phyloP scores from a whole-genome alignment of 2,113 vertebrate genomes.

The Tympanuchus pallidicinctus region DNA sequence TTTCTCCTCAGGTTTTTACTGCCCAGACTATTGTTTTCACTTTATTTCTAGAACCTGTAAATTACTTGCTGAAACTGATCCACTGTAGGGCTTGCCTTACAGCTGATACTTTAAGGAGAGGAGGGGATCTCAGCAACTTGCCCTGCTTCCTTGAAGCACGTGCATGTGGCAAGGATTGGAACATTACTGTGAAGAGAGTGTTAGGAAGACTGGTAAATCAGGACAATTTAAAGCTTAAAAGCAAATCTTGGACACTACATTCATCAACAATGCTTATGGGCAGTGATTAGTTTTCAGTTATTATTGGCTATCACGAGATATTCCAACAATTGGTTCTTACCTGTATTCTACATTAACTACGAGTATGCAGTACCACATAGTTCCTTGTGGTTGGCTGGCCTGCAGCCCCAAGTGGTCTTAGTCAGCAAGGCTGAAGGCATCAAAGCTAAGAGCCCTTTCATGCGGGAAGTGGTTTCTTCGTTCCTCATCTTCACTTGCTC shows the following conservation, averaged over 20 bases:
- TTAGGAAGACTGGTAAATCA: background rate
- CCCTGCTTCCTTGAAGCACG: background rate
- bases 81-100: background rate
- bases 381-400: background rate
- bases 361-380: background rate
- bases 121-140: background rate
- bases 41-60: background rate
- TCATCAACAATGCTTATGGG: background rate
- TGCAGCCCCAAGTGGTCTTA: background rate
- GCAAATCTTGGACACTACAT: background rate
- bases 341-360: fast-evolving
- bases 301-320: background rate
- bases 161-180: background rate
- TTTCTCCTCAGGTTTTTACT: background rate
- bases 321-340: background rate
- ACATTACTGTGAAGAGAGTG: background rate
- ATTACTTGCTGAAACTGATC: background rate
- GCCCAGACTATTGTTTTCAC: background rate
- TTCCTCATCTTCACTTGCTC: background rate
- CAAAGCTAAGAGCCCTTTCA: background rate
- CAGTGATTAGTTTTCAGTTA: background rate
- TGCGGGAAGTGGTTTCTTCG: background rate
- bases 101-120: background rate
- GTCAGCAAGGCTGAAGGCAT: background rate
- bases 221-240: background rate